Base-by-base conservation (phyloP, 2,113 vertebrate genomes). In the Alligator mississippiensis region DNA sequence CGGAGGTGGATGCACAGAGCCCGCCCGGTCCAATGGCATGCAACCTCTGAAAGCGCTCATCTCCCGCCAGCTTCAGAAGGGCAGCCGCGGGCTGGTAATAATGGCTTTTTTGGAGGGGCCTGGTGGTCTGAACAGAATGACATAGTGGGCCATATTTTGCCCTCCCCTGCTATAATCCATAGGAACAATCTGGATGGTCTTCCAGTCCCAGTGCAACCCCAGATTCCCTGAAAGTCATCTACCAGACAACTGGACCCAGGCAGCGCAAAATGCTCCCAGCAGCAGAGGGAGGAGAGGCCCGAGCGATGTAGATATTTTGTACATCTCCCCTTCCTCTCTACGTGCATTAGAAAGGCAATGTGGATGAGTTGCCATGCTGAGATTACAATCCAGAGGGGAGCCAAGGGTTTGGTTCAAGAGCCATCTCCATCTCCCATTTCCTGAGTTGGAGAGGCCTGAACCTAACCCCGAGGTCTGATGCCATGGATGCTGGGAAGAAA, bases 231-330 rank as follows among this genome's bases (percentile, higher is more conserved):
- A 24, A 62, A 24, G 8, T 0, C 60, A 57, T 30, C 54, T 38
- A 11, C 84, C 62, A 7, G 9, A 30, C 59, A 87, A 21, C 0
- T 24, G 59, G 30, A 75, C 63, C 88, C 25, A 55, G 63, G 30
- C 1, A 77, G 87, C 66, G 59, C n/a, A 85, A 90, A 64, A 0
- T 54, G 10, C 0, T 2, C 63, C 0, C 4, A 77, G 47, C 19
- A 79, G 34, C 0, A 75, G 24, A 4, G 66, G 74, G n/a, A 21
- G n/a, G 21, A 28, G 57, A 60, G 57, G 47, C 7, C 8, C 2
- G 83, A 30, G 63, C 1, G 70, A 1, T 25, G 24, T 27, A 30
- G 28, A 1, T n/a, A 92, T 27, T 6, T 77, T 68, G 54, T 72
- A 68, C 10, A 55, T 38, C 30, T 72, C 66, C n/a, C 66, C 30